A percentile compares a stretch with the other conserved stretches of the same genome.
phyloP scores from a whole-genome alignment of 1,140 invertebrate species.

The Halictus rubicundus region DNA sequence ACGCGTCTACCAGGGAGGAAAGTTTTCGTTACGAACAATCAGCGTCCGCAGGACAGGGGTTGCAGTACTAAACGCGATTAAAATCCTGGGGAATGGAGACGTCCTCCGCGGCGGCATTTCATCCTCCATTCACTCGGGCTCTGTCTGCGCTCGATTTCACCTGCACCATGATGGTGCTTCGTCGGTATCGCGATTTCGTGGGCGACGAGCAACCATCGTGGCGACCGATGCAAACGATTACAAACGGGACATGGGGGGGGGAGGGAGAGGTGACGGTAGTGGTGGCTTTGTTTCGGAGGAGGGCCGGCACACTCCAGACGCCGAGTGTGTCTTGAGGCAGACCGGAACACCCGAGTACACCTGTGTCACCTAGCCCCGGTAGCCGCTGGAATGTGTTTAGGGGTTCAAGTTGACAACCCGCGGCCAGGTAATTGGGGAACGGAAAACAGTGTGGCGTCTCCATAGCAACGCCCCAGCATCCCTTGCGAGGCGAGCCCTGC shows the following conservation, averaged over 20 bases:
- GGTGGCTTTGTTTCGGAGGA: not conserved
- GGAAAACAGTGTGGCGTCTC: slow-evolving; percentile 72
- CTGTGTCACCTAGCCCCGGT: slow-evolving; percentile 22
- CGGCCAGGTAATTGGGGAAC: slow-evolving; percentile 73
- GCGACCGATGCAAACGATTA: not conserved
- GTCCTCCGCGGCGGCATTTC: not conserved
- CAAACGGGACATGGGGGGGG: too few relatives aligned
- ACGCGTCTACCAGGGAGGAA: too few relatives aligned
- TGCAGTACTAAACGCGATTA: not conserved
- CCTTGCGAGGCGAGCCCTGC: slow-evolving; percentile 32
- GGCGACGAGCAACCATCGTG: not conserved
- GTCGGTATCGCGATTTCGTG: not conserved
- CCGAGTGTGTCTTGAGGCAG: not conserved
- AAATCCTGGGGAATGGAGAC: not conserved
- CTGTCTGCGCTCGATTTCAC: not conserved
- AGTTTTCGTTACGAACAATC: not conserved
- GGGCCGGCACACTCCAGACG: not conserved
- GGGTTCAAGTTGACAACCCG: slow-evolving; percentile 67
- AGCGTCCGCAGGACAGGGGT: not conserved
- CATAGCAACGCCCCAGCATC: slow-evolving; percentile 73
- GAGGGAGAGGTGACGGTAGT: too few relatives aligned
- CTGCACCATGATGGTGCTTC: not conserved
- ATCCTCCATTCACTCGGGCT: not conserved
- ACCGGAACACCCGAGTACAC: not conserved
- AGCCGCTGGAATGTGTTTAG: slow-evolving; percentile 34